Conservation (phyloP, 2,797 vertebrate species). For the Lacerta agilis region DNA sequence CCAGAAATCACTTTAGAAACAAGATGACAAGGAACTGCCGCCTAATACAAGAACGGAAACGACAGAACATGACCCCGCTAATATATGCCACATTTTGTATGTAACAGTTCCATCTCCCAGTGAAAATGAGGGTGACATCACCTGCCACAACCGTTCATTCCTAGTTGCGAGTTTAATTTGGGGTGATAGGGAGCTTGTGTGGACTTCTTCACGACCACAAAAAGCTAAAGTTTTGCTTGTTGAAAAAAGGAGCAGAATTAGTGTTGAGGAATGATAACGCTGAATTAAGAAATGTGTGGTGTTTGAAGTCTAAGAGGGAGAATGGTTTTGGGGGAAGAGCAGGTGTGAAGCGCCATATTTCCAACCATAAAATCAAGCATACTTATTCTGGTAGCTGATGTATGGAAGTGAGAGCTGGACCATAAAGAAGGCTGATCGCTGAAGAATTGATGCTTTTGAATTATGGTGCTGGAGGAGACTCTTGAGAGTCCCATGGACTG, state of each 20-base stretch:
- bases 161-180: background rate
- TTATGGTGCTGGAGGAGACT: too few relatives aligned
- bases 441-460: too few relatives aligned
- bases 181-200: background rate
- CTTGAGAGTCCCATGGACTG: too few relatives aligned
- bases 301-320: background rate
- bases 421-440: too few relatives aligned
- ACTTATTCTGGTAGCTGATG: too few relatives aligned
- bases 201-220: background rate
- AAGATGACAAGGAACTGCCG: background rate
- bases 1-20: background rate
- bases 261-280: background rate
- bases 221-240: background rate
- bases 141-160: background rate
- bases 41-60: background rate
- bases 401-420: too few relatives aligned
- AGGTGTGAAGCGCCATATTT: too few relatives aligned
- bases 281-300: background rate
- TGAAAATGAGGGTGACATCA: background rate
- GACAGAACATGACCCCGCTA: background rate
- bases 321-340: too few relatives aligned
- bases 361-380: background rate
- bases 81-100: background rate
- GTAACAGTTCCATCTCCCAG: background rate
- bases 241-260: background rate